Percentiles rank a stretch among this genome's conserved stretches.
phyloP scores from a whole-genome alignment of 1,140 invertebrate genomes.

The Stegodyphus mimosarum region DNA sequence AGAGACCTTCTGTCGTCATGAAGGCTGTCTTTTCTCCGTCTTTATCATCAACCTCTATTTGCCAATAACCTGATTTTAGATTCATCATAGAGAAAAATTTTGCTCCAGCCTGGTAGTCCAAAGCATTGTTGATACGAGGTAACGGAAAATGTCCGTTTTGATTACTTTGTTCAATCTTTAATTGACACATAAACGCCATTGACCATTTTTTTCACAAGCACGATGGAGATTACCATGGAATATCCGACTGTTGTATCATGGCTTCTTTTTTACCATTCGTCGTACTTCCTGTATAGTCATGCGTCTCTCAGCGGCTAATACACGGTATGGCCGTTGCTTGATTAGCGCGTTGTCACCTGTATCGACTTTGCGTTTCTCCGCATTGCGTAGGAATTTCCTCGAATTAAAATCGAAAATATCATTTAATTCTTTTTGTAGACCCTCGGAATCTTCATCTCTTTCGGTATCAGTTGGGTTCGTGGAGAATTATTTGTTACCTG shows the following conservation, averaged over 20 bases:
- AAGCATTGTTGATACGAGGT: not conserved
- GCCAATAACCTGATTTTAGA: slow-evolving; percentile 70
- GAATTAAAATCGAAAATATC: not conserved
- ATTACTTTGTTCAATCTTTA: not conserved
- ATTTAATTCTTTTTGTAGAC: not conserved
- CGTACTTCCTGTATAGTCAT: not conserved
- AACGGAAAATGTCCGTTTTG: not conserved
- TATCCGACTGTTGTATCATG: not conserved
- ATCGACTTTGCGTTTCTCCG: not conserved
- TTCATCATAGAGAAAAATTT: slow-evolving; percentile 70
- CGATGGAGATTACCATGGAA: not conserved
- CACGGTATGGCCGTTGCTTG: not conserved
- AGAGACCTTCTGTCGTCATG: slow-evolving; percentile 61
- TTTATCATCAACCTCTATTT: slow-evolving; percentile 63
- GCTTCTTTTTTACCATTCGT: not conserved
- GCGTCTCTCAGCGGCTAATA: not conserved
- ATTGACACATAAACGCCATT: not conserved
- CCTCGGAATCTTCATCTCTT: not conserved
- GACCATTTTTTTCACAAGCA: not conserved
- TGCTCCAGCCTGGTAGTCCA: slow-evolving; percentile 25
- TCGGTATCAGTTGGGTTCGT: not conserved
- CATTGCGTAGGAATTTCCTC: not conserved
- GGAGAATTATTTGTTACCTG: not conserved
- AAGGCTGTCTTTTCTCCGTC: too few relatives aligned
- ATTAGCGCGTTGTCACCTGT: not conserved